phyloP scores from a whole-genome alignment of 2,797 vertebrate species.

The Tamandua tetradactyla region DNA sequence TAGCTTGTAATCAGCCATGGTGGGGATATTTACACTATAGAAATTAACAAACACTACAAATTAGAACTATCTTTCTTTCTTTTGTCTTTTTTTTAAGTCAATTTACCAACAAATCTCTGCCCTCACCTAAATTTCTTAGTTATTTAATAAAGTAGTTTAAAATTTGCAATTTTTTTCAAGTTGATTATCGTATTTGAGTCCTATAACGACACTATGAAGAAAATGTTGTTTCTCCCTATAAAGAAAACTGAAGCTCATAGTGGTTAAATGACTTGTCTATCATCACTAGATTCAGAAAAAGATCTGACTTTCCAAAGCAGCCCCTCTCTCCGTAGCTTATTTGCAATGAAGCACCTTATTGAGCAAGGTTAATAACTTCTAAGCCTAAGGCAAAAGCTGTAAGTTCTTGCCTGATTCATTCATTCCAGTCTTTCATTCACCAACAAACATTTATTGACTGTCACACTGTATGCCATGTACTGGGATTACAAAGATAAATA shows the following conservation, averaged over 20 bases:
- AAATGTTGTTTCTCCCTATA: neutral
- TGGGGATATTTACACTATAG: neutral
- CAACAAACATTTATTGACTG: slow-evolving; percentile 48
- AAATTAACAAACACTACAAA: neutral
- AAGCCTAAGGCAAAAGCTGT: slow-evolving; percentile 29
- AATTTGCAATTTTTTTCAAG: neutral
- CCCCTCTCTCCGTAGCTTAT: neutral
- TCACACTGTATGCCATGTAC: neutral
- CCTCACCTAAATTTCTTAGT: neutral
- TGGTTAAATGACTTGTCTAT: neutral
- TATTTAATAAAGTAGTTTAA: neutral
- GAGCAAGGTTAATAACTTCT: slow-evolving; percentile 38
- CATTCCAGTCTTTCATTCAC: slow-evolving; percentile 50
- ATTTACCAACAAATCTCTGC: neutral
- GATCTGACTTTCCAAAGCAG: neutral
- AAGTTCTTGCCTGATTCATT: slow-evolving; percentile 14
- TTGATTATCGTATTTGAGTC: slow-evolving; percentile 31
- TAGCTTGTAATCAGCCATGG: neutral
- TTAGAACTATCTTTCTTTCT: neutral
- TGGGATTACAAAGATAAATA: slow-evolving; percentile 58
- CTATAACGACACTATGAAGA: neutral
- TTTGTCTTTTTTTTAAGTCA: neutral
- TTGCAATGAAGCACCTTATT: slow-evolving; percentile 18
- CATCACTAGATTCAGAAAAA: neutral
- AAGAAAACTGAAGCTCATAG: slow-evolving; percentile 35